These are phyloP conservation scores for Doris montereyensis DNA, from an alignment of 2,888 invertebrate genomes.

Conservation along the genomic window DNA sequence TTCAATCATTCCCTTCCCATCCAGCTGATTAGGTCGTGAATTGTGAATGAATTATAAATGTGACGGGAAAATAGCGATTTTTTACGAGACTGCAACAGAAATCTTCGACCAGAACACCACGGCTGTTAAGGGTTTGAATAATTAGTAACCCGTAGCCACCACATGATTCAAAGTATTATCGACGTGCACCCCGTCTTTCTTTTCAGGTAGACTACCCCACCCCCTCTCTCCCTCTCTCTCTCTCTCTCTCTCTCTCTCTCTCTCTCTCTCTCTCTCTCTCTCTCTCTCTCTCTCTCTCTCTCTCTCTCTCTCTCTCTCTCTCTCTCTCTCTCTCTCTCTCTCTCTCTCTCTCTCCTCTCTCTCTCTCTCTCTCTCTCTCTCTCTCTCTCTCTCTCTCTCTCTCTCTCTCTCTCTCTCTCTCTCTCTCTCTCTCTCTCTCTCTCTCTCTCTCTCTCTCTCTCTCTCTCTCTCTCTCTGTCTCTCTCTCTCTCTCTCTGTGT, in stretches of 20 bases:
- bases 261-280: neutral
- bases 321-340: neutral
- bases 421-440: neutral
- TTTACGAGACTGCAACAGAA: too few species aligned
- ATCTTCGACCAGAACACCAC: too few species aligned
- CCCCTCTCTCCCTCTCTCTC: neutral
- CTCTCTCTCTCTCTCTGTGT: neutral
- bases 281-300: neutral
- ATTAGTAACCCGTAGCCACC: too few species aligned
- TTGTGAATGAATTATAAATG: too few species aligned
- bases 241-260: neutral
- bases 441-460: constrained; percentile 13
- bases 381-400: neutral
- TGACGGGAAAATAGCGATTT: too few species aligned
- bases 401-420: neutral
- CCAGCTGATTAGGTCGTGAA: too few species aligned
- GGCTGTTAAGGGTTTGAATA: too few species aligned
- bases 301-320: neutral
- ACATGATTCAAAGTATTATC: too few species aligned
- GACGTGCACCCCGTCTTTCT: neutral
- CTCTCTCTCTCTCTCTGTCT: neutral
- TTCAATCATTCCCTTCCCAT: too few species aligned
- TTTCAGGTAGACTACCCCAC: neutral
- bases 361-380: neutral
- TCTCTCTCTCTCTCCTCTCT: neutral